These are phyloP conservation scores for Trichogramma evanescens DNA, from an alignment of 2,888 invertebrate genomes.

Conservation along the genomic window DNA sequence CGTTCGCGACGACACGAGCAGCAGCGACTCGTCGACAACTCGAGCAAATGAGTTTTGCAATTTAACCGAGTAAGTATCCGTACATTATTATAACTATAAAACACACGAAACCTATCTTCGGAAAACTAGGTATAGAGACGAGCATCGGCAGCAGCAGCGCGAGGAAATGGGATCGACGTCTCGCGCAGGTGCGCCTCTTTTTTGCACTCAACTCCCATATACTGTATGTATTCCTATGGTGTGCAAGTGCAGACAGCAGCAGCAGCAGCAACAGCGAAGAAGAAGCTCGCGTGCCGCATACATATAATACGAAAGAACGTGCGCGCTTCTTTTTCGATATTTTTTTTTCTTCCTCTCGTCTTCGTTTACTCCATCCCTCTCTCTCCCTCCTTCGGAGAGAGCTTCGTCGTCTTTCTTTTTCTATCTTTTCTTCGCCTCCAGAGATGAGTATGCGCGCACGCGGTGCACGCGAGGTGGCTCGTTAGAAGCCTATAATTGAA, in stretches of 20 bases:
- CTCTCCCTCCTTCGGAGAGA: background rate
- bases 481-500: slow-evolving; percentile 14
- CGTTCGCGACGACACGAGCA: too few species aligned
- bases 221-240: too few species aligned
- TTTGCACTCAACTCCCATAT: too few species aligned
- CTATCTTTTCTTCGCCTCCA: background rate
- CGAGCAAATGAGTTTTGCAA: too few species aligned
- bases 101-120: too few species aligned
- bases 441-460: background rate
- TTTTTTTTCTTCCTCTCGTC: background rate
- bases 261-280: slow-evolving; percentile 13
- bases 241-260: background rate
- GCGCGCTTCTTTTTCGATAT: background rate
- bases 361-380: background rate
- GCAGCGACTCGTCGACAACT: too few species aligned
- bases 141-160: too few species aligned
- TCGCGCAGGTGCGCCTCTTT: too few species aligned
- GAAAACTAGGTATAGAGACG: too few species aligned
- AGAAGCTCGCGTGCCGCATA: background rate
- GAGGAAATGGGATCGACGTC: too few species aligned
- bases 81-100: too few species aligned
- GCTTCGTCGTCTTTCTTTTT: background rate
- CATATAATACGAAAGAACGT: slow-evolving; percentile 12
- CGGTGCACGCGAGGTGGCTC: background rate
- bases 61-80: too few species aligned